Base-by-base conservation (phyloP, 2,113 vertebrate genomes). In the Enhydra lutris region DNA sequence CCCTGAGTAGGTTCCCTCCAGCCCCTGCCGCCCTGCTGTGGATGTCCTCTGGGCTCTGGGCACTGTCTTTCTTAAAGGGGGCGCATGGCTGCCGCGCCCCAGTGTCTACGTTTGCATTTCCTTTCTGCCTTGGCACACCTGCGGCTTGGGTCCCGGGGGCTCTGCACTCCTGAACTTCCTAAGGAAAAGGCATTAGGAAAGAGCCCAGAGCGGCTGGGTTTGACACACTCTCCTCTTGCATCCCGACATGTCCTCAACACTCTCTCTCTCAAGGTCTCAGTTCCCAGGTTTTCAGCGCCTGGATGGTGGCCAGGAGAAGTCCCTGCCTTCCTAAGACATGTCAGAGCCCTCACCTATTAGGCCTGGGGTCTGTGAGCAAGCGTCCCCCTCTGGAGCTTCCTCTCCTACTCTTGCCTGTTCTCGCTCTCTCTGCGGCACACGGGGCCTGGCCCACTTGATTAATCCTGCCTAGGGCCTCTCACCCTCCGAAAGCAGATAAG, bases 101-200 rank as follows among this genome's bases (percentile, higher is more conserved):
- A 9, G 31, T 39, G 3, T 83, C 55, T 74, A n/a, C 23, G 5
- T 69, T 57, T 42, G 31, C n/a, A 24, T 50, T 55, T 69, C 17
- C 79, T 78, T 81, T 13, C n/a, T 80, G 45, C 47, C 63, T 59
- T 7, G 3, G 36, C 61, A 52, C 7, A 10, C 7, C 7, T 4
- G 11, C 7, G 2, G 1, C 3, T 81, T 88, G 52, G 23, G 50
- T 36, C 4, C 23, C n/a, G 47, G 7, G 9, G 57, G 11, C 31
- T 71, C 2, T 52, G 36, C 23, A 34, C 45, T 73, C 90, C 47
- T 29, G 8, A 24, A 39, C 45, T 92, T 89, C 52, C 82, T 39
- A 82, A 94, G n/a, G n/a, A 96, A 94, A n/a, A 52, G 7, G 21
- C 74, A 50, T 90, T 91, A 84, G 59, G 50, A 85, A 96, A 85